These are phyloP conservation scores for Tiliacea aurago DNA, from an alignment of 2,888 invertebrate species.

Conservation along the genomic window DNA sequence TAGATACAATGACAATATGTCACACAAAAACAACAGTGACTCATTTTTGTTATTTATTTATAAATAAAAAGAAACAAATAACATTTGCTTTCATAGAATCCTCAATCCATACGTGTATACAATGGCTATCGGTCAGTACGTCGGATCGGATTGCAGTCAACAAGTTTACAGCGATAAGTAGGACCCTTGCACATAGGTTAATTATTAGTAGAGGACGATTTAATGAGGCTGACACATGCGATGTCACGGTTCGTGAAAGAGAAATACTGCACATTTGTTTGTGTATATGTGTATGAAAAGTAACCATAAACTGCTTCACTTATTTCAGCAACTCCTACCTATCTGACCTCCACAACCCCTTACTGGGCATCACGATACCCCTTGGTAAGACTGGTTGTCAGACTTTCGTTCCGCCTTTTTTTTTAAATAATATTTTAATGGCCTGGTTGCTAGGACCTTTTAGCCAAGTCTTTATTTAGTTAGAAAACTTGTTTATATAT, in stretches of 20 bases:
- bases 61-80: conserved; percentile 32
- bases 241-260: conserved; percentile 25
- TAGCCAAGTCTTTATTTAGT: too few relatives aligned
- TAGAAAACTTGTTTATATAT: too few relatives aligned
- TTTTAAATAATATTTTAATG: too few relatives aligned
- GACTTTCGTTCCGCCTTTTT: too few relatives aligned
- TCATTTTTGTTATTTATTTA: conserved; percentile 25
- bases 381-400: too few relatives aligned
- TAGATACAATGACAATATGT: conserved; percentile 3
- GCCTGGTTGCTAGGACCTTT: too few relatives aligned
- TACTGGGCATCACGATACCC: too few relatives aligned
- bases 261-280: neutral
- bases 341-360: too few relatives aligned
- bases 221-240: conserved; percentile 28
- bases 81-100: conserved; percentile 3
- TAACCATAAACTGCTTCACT: conserved; percentile 6
- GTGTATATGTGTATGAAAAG: neutral
- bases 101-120: conserved; percentile 9
- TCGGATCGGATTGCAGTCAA: conserved; percentile 37
- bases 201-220: conserved; percentile 31
- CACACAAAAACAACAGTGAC: conserved; percentile 20
- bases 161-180: conserved; percentile 32
- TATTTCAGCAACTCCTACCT: neutral
- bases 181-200: conserved; percentile 30
- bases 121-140: conserved; percentile 42